Conservation (phyloP, 2,888 invertebrate species). For the Mesoligia furuncula region DNA sequence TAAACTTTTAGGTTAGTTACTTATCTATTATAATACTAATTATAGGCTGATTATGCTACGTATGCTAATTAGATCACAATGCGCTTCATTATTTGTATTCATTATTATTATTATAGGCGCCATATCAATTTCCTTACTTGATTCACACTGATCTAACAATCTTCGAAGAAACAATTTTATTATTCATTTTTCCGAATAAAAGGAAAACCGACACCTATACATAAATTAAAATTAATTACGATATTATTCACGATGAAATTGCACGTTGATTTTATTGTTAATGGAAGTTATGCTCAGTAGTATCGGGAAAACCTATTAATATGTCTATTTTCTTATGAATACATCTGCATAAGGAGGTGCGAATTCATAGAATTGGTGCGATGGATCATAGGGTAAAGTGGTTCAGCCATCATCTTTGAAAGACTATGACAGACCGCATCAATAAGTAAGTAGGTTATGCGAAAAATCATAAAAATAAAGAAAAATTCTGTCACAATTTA, state of each 20-base stretch:
- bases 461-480: too few relatives aligned
- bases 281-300: conserved; percentile 21
- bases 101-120: too few relatives aligned
- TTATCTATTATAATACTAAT: too few relatives aligned
- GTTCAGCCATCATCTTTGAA: background rate
- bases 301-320: conserved; percentile 47
- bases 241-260: conserved; percentile 39
- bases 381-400: conserved; percentile 3
- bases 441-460: background rate
- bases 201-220: conserved; percentile 59
- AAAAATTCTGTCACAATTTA: too few relatives aligned
- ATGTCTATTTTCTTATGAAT: conserved; percentile 28
- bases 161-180: conserved; percentile 51
- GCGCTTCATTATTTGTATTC: background rate
- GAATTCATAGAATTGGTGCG: conserved; percentile 22
- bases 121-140: conserved; percentile 39
- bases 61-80: background rate
- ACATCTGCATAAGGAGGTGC: conserved; percentile 1
- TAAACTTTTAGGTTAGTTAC: too few relatives aligned
- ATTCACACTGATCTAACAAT: conserved; percentile 34
- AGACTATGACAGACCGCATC: background rate
- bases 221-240: conserved; percentile 48
- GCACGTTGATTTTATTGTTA: conserved; percentile 8
- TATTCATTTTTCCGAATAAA: conserved; percentile 48
- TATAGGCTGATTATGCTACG: too few relatives aligned